Conservation (phyloP, 2,797 vertebrate species). For the Pipistrellus pipistrellus region DNA sequence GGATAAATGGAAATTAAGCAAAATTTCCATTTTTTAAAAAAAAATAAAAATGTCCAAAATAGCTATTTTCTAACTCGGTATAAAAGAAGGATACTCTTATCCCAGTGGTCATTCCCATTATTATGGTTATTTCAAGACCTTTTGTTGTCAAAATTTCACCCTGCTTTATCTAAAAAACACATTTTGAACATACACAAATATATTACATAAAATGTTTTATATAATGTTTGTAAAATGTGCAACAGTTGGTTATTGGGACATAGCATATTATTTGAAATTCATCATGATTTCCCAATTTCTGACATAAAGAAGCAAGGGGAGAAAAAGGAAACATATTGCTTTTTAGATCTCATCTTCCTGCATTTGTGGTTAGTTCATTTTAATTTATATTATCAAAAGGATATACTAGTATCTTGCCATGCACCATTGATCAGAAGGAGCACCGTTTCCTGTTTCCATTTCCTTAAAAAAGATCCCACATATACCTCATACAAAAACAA, state of each 20-base stretch:
- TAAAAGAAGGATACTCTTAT: conserved; percentile 10
- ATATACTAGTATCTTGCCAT: conserved; percentile 2
- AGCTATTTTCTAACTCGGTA: conserved; percentile 62
- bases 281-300: conserved; percentile 49
- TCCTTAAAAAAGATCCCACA: conserved; percentile 35
- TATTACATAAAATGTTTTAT: conserved; percentile 46
- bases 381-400: conserved; percentile 54
- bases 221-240: conserved; percentile 56
- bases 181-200: not conserved
- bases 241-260: conserved; percentile 41
- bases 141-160: conserved; percentile 60
- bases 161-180: conserved; percentile 44
- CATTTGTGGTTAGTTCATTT: conserved; percentile 61
- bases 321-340: not conserved
- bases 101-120: conserved; percentile 59
- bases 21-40: conserved; percentile 73
- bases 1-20: conserved; percentile 82
- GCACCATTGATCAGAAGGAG: conserved; percentile 10
- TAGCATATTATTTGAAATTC: conserved; percentile 57
- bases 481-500: not conserved
- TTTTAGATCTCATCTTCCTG: conserved; percentile 50
- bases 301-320: not conserved
- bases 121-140: conserved; percentile 43
- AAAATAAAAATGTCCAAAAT: conserved; percentile 73
- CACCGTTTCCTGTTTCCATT: conserved; percentile 49